phyloP scores from a whole-genome alignment of 1,140 invertebrate genomes.

The Euwallacea fornicatus region DNA sequence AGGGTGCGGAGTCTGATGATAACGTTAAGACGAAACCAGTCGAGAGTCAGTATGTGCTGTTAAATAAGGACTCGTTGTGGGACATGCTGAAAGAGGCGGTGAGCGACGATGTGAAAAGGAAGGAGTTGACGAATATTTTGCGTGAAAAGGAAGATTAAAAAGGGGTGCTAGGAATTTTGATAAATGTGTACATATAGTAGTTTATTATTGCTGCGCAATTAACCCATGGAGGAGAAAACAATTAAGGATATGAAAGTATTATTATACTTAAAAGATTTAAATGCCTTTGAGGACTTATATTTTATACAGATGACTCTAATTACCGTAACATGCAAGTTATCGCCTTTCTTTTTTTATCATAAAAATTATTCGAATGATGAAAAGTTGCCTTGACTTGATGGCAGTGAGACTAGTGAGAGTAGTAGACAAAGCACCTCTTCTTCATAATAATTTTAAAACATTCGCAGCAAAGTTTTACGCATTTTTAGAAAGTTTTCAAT shows the following conservation, averaged over 20 bases:
- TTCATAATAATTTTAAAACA: neutral
- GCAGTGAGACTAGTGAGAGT: neutral
- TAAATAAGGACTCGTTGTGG: constrained; percentile 63
- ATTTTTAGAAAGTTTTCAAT: neutral
- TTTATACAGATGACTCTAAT: too few species aligned
- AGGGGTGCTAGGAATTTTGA: neutral
- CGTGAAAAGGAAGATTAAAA: constrained; percentile 24
- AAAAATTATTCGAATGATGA: too few species aligned
- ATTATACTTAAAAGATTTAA: too few species aligned
- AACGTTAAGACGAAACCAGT: constrained; percentile 12
- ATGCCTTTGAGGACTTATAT: too few species aligned
- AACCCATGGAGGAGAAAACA: too few species aligned
- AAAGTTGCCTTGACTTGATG: too few species aligned
- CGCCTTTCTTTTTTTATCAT: too few species aligned
- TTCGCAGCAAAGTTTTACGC: neutral
- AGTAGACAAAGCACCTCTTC: neutral
- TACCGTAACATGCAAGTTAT: too few species aligned
- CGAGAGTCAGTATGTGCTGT: constrained; percentile 56
- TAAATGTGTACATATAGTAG: too few species aligned
- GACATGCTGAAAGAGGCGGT: constrained; percentile 61
- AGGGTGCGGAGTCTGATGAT: neutral
- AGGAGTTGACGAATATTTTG: constrained; percentile 29
- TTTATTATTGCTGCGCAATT: too few species aligned
- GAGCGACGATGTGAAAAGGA: constrained; percentile 46
- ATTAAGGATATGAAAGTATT: too few species aligned